A percentile compares a stretch with the other conserved stretches of the same genome.
Conservation (phyloP, 2,797 vertebrate species). For the Sebastes iracundus region DNA sequence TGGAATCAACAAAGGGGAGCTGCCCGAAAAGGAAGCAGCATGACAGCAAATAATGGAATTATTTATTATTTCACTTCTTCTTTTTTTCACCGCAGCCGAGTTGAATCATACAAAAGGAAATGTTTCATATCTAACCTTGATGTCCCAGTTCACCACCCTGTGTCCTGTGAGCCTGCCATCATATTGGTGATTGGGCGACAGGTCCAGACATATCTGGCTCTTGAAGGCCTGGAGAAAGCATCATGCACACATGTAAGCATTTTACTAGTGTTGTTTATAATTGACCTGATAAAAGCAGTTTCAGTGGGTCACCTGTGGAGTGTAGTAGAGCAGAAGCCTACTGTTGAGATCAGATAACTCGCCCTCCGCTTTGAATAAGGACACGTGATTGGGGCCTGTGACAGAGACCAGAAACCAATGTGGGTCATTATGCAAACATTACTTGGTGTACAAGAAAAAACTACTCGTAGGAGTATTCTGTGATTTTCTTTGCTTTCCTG, state of each 20-base stretch:
- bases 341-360: slow-evolving; percentile 89
- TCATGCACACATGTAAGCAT: neutral
- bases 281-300: neutral
- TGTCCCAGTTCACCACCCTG: slow-evolving; percentile 92
- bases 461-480: neutral
- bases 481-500: slow-evolving; percentile 2
- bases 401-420: slow-evolving; percentile 16
- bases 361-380: slow-evolving; percentile 90
- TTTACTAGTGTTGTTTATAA: neutral
- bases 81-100: neutral
- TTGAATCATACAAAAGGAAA: neutral
- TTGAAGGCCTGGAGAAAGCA: slow-evolving; percentile 88
- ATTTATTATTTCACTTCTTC: neutral
- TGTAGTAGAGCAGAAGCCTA: slow-evolving; percentile 95
- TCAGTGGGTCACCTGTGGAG: slow-evolving; percentile 88
- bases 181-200: slow-evolving; percentile 89
- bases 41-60: neutral
- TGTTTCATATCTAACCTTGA: slow-evolving; percentile 85
- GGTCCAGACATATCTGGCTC: slow-evolving; percentile 94
- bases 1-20: neutral
- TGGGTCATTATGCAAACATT: slow-evolving; percentile 33
- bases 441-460: neutral
- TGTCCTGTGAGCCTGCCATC: slow-evolving; percentile 96
- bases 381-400: slow-evolving; percentile 90
- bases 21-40: neutral